These are phyloP conservation scores for Cyanoderma ruficeps DNA, from an alignment of 2,113 vertebrate species.

Conservation along the genomic window DNA sequence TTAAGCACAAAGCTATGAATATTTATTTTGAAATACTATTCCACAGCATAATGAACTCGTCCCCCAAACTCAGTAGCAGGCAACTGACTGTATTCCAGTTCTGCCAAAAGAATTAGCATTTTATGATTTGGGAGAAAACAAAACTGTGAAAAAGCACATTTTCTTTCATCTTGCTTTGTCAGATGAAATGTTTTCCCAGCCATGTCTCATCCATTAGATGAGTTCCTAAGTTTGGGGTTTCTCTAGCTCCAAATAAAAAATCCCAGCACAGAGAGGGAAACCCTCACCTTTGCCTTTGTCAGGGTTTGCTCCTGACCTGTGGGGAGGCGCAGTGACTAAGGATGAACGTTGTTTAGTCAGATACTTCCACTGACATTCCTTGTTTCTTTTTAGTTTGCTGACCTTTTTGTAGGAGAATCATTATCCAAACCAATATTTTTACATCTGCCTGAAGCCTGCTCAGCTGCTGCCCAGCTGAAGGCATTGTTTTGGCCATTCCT, in stretches of 20 bases:
- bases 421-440: not conserved
- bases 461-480: not conserved
- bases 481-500: not conserved
- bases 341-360: not conserved
- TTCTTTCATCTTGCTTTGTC: not conserved
- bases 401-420: not conserved
- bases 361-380: not conserved
- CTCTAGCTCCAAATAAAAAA: not conserved
- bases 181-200: not conserved
- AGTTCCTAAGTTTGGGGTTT: not conserved
- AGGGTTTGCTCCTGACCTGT: not conserved
- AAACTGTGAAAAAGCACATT: not conserved
- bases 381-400: not conserved
- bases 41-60: not conserved
- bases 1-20: slow-evolving; percentile 8
- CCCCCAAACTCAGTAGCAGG: not conserved
- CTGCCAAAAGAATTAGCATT: not conserved
- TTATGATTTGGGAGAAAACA: not conserved
- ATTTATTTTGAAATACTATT: not conserved
- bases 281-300: not conserved
- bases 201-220: not conserved
- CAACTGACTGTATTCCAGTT: not conserved
- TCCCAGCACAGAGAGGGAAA: not conserved
- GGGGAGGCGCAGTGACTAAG: not conserved
- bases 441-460: not conserved